Evolutionary conservation across 2,797 vertebrate species (phyloP), one percentile per base, ranked within the genome.

Genomic region (Aphelocoma californica): DNA sequence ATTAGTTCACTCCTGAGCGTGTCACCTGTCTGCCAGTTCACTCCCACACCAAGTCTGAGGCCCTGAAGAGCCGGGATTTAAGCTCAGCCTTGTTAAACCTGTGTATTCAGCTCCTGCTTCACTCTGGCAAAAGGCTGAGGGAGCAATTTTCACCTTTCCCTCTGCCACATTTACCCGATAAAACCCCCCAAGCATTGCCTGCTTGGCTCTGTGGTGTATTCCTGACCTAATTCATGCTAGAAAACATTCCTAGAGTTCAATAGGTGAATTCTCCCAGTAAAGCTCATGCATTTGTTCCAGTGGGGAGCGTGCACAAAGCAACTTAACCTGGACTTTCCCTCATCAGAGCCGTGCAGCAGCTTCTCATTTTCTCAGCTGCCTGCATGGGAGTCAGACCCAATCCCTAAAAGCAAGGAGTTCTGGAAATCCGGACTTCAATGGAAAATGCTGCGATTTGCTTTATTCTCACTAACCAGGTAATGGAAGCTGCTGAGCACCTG

Each of bases 301-400:
- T 1, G 18, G 21, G 47, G 32, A 71, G 14, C 0, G 0, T 2
- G 4, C 25, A 42, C 48, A 71, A 66, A 40, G 70, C 28, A 64
- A 29, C 36, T 74, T 31, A 24, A 62, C 6, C 45, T 29, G 29
- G 18, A 48, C 81, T 60, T 72, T 15, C 58, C 23, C 40, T 23
- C 9, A 4, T 10, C 21, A 28, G 6, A 48, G 12, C 42, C 23
- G 4, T 2, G 38, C 12, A n/a, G 51, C 10, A n/a, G 12, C 13
- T 61, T 40, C 56, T 54, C 6, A 36, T 70, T 78, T 74, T 47
- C 38, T 58, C 18, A 31, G n/a, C 31, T 65, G 44, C 31, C 65
- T 86, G n/a, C 51, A 34, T 1, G 8, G 36, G n/a, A 62, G 34
- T 38, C n/a, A 31, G 40, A 6, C 5, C 53, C 45, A 19, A 8